Evolutionary conservation across 92 coral and sea anemone genomes (phyloP), one percentile per base, ranked within the genome.

Genomic region (Chrysogorgia sp.): DNA sequence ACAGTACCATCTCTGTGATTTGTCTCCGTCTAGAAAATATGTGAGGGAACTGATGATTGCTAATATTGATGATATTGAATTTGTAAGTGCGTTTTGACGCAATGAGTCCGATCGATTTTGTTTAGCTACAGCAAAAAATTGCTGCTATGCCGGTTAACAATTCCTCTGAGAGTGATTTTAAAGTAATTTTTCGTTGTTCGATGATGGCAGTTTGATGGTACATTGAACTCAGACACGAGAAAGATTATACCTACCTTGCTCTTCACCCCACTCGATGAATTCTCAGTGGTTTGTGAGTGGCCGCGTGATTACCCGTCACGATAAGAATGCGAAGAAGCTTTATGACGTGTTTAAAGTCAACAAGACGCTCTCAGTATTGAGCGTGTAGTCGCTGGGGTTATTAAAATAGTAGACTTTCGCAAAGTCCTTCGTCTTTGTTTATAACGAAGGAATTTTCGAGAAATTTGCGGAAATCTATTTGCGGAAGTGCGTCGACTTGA

Each of bases 111-210:
- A 63, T 67, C 63, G 84, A 0, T 84, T 79, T 60, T 84, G 81
- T 63, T 15, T 84, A 14, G 23, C 43, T 34, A 75, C 84, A 17
- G 81, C 88, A 29, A 84, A 84, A n/a, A 30, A 40, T 86, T 49
- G 90, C 86, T 40, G 90, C 86, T 60, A 76, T 86, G 40, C 83
- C 83, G 1, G 58, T 66, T 29, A 43, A 66, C n/a, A 75, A 58
- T 3, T 34, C 80, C 25, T 74, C 82, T 69, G 74, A 84, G 30
- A 43, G 82, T 63, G 85, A 82, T 3, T 33, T 82, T 12, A 34
- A 82, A 40, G 76, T 49, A 1, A 63, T 82, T 41, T 82, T 41
- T 63, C 33, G 61, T 41, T 64, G 82, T 28, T 62, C 86, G 26
- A 82, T 74, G 75, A 75, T 82, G 86, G 82, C 81, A 82, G 47